A percentile compares a stretch with the other conserved stretches of the same genome.
phyloP scores from a whole-genome alignment of 2,888 invertebrate genomes.

The Sisyra nigra region DNA sequence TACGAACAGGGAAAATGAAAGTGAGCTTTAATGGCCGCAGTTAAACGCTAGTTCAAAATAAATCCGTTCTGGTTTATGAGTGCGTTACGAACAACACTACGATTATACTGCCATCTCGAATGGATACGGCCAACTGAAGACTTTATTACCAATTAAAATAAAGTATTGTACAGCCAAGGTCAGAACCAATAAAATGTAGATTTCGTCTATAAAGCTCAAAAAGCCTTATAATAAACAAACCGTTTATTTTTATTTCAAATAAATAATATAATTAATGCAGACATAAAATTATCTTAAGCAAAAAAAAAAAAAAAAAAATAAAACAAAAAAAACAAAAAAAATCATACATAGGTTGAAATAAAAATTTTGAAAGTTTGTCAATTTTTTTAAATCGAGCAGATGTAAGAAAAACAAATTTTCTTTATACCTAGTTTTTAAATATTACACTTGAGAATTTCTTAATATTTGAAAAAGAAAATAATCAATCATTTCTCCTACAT shows the following conservation, averaged over 20 bases:
- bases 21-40: slow-evolving; percentile 11
- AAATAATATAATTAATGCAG: no score
- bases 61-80: slow-evolving; percentile 12
- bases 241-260: no score
- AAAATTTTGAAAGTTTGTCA: no score
- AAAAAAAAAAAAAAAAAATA: no score
- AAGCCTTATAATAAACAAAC: neutral
- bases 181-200: slow-evolving; percentile 6
- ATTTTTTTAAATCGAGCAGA: no score
- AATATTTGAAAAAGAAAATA: neutral
- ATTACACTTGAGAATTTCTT: neutral
- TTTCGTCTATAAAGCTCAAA: neutral
- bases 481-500: slow-evolving; percentile 1
- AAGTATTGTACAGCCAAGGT: slow-evolving; percentile 1
- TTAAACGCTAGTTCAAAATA: slow-evolving; percentile 13
- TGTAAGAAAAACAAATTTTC: neutral
- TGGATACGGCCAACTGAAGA: slow-evolving; percentile 21
- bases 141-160: no score
- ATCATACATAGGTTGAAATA: no score
- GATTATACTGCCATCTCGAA: slow-evolving; percentile 22
- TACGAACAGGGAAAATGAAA: slow-evolving; percentile 1
- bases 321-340: no score
- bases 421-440: neutral
- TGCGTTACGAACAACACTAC: slow-evolving; percentile 12
- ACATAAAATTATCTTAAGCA: no score